Evolutionary conservation across 2,888 invertebrate species (phyloP).

Genomic region (Parapristionchus giblindavisi): DNA sequence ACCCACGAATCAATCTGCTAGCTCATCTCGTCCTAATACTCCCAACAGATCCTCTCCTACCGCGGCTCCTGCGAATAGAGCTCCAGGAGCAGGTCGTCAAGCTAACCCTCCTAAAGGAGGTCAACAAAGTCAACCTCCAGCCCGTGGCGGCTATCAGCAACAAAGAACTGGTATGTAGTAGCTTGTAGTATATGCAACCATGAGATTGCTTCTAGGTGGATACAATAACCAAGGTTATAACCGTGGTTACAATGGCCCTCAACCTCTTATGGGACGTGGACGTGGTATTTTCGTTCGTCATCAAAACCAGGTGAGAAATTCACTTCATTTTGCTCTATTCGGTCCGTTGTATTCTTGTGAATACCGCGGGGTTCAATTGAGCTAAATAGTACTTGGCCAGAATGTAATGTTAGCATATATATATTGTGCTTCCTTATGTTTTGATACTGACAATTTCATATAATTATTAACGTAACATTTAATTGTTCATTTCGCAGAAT

Average conservation of each 20-base stretch:
- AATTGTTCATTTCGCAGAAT: conserved; percentile 39
- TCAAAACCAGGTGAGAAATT: conserved; percentile 28
- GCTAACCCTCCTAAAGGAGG: conserved; percentile 17
- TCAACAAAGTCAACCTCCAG: conserved; percentile 6
- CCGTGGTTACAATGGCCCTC: conserved; percentile 43
- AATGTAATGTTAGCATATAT: no score
- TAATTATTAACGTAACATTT: background rate
- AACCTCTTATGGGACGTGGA: conserved; percentile 36
- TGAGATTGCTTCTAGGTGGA: conserved; percentile 32
- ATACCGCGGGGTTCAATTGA: conserved; percentile 24
- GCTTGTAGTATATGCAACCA: background rate
- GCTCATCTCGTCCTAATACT: conserved; percentile 54
- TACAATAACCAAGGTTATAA: conserved; percentile 42
- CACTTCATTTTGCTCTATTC: background rate
- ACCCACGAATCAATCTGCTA: conserved; percentile 47
- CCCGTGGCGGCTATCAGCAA: conserved; percentile 38
- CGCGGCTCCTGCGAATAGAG: conserved; percentile 40
- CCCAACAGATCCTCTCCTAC: conserved; percentile 41
- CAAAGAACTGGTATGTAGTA: background rate
- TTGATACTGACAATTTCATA: no score
- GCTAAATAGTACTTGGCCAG: conserved; percentile 3
- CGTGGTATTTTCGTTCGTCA: conserved; percentile 32
- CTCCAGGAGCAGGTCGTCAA: conserved; percentile 44
- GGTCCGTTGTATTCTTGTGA: conserved; percentile 2
- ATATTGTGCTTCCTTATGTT: no score